Evolutionary conservation across 2,888 invertebrate species (phyloP), one percentile per base, ranked within the genome.

Genomic region (Anthrax anthrax): DNA sequence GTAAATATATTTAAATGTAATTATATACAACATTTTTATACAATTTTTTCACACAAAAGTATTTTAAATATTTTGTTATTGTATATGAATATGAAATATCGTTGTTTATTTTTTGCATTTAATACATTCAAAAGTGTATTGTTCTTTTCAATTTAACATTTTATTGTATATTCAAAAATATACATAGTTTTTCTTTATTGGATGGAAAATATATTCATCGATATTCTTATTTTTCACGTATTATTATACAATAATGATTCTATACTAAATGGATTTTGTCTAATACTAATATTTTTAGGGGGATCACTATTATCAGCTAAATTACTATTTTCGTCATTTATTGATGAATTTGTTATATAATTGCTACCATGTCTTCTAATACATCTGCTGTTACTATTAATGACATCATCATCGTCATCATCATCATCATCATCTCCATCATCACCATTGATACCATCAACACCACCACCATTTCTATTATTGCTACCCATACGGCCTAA

Each of bases 191-290:
- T n/a, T n/a, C n/a, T n/a, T n/a, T n/a, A n/a, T n/a, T n/a, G n/a
- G n/a, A n/a, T n/a, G n/a, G n/a, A n/a, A n/a, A n/a, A n/a, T n/a
- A n/a, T n/a, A n/a, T n/a, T n/a, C n/a, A 23, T 23, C 8, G 8
- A 9, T 16, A 36, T 36, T 36, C 16, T 40, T 47, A 47, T 47
- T 39, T 53, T 47, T 56, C 53, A 55, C 45, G 56, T 68, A 47
- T 67, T 69, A 57, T 66, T 81, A 60, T 83, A 83, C 60, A 89
- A 75, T 56, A 89, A 70, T 49, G 87, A 87, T 64, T 89, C 89
- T 77, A 89, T 89, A 72, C 88, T 88, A 73, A 89, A 89, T 43
- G 89, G 88, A 70, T 88, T 88, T 55, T 76, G 74, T 57, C 78
- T 60, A 58, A 68, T 67, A 55, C 67, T 68, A 66, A 73, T 78